Base-by-base conservation (phyloP, 2,797 vertebrate species). In the Sebastiscus albofasciatus region DNA sequence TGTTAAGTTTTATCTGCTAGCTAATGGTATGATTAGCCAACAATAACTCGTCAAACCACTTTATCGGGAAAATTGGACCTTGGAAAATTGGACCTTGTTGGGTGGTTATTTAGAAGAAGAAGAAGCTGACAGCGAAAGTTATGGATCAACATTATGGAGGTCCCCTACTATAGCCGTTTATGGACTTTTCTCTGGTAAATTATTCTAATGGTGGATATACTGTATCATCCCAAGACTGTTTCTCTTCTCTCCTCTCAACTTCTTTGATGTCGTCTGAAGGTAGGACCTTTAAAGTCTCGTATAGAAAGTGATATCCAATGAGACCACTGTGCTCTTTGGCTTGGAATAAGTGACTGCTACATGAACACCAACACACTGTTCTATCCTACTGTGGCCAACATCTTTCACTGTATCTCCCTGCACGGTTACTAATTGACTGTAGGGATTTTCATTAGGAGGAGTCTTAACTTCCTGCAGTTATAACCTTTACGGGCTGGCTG, bases 401-500 rank as follows among this genome's bases (percentile, higher is more conserved):
- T 72, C 33, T 64, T 58, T 61, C 49, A 60, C 46, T 8, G 18
- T 16, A 42, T 67, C 67, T 55, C 31, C 29, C 16, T 14, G 4
- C 31, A 61, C 7, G 58, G 42, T 33, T 71, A 36, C 80, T 86
- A 80, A 90, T 82, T 81, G 78, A 84, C 62, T 39, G 70, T 55
- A 58, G 73, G 72, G 62, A 62, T 70, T 86, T 85, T 76, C 79
- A 89, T 81, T 73, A 77, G 73, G 67, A 70, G 18, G 39, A 11
- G 14, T 77, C 60, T 79, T 69, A 42, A 66, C 54, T 31, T 56
- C 75, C 80, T 22, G 55, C 36, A 72, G 84, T 77, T 81, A 85
- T 76, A 77, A 75, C 77, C 75, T 83, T 79, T 52, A 78, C 12
- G 64, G 49, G n/a, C 55, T 18, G 49, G 18, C 56, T 46, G 56